Conservation (phyloP, 1,140 invertebrate species). For the Bombus haemorrhoidalis region DNA sequence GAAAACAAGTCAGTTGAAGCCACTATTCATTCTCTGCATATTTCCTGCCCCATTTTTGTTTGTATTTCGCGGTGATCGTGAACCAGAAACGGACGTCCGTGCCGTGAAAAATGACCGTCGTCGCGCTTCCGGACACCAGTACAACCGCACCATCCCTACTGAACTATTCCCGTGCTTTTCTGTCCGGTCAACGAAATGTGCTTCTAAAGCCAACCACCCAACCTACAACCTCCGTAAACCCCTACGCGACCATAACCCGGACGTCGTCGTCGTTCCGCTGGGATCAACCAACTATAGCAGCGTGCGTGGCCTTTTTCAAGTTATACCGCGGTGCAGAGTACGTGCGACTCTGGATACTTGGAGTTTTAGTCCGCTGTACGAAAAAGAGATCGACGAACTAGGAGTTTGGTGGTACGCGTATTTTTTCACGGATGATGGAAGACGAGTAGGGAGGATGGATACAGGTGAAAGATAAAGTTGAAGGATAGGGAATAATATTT, state of each 20-base stretch:
- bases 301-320: neutral
- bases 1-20: neutral
- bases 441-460: no score
- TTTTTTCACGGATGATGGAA: neutral
- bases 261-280: neutral
- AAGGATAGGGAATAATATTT: no score
- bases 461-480: no score
- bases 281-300: neutral
- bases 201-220: slow-evolving; percentile 19
- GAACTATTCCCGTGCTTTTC: slow-evolving; percentile 27
- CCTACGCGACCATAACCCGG: neutral
- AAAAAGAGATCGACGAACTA: neutral
- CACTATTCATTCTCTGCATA: slow-evolving; percentile 10
- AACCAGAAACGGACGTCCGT: slow-evolving; percentile 79
- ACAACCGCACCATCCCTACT: slow-evolving; percentile 13
- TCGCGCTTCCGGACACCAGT: slow-evolving; percentile 71
- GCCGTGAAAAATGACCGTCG: slow-evolving; percentile 78
- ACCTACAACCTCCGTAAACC: slow-evolving; percentile 19
- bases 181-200: slow-evolving; percentile 38
- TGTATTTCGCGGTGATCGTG: slow-evolving; percentile 76
- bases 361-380: neutral
- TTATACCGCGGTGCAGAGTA: neutral
- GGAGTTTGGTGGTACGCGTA: neutral
- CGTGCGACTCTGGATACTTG: no score
- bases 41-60: slow-evolving; percentile 73